Evolutionary conservation across 2,888 invertebrate genomes (phyloP).

Genomic region (Cyclophora albipunctata): DNA sequence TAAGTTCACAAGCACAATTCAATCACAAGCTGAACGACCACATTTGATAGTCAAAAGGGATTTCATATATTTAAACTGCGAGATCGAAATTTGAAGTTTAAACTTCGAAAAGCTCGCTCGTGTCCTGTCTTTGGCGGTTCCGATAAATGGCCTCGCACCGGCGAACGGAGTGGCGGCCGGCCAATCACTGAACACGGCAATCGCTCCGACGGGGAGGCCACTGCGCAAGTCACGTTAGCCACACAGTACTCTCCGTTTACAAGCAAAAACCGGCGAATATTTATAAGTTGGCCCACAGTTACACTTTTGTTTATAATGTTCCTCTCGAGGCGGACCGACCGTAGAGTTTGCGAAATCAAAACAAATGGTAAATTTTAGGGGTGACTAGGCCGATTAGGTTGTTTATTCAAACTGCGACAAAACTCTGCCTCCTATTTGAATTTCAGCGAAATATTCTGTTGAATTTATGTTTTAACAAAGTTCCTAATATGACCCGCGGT

Average conservation of each 20-base stretch:
- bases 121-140: background rate
- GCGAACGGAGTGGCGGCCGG: slow-evolving; percentile 43
- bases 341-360: slow-evolving; percentile 32
- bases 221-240: slow-evolving; percentile 48
- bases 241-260: slow-evolving; percentile 51
- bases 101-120: slow-evolving; percentile 14
- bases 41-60: too few species aligned
- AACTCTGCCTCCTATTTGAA: slow-evolving; percentile 1
- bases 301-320: slow-evolving; percentile 60
- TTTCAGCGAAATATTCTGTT: background rate
- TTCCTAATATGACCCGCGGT: background rate
- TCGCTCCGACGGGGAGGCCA: slow-evolving; percentile 35
- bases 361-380: slow-evolving; percentile 23
- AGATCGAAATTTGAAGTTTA: background rate
- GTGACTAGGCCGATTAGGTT: slow-evolving; percentile 7
- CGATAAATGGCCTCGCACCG: slow-evolving; percentile 21
- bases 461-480: background rate
- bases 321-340: slow-evolving; percentile 27
- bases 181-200: slow-evolving; percentile 64
- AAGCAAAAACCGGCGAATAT: slow-evolving; percentile 52
- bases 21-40: too few species aligned
- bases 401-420: slow-evolving; percentile 8
- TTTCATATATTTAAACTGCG: too few species aligned
- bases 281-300: slow-evolving; percentile 47
- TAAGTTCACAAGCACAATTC: too few species aligned